phyloP scores from a whole-genome alignment of 2,888 invertebrate genomes.

The Byasa hedistus region DNA sequence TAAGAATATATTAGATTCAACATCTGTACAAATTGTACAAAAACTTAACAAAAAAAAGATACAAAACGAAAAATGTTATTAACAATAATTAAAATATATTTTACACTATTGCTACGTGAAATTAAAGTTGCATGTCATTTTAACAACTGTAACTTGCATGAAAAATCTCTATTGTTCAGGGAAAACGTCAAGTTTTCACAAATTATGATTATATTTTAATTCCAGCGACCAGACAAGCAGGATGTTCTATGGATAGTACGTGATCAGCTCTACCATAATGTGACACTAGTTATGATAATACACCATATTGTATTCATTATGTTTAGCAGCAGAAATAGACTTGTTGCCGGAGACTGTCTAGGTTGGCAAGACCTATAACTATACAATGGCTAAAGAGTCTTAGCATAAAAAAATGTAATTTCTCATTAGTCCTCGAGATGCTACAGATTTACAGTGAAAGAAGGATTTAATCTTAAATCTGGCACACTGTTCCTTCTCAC shows the following conservation, averaged over 20 bases:
- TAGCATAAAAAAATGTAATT: no score
- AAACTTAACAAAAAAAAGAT: conserved; percentile 36
- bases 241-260: no score
- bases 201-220: conserved; percentile 1
- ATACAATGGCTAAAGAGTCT: no score
- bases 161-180: neutral
- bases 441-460: conserved; percentile 63
- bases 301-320: no score
- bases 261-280: no score
- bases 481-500: conserved; percentile 73
- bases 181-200: neutral
- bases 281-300: no score
- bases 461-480: conserved; percentile 65
- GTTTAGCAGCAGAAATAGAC: no score
- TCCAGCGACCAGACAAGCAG: neutral
- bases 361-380: no score
- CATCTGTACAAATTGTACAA: conserved; percentile 74
- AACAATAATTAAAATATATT: conserved; percentile 20
- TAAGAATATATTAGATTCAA: conserved; percentile 64
- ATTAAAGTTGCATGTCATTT: neutral
- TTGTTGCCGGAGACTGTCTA: no score
- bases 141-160: neutral
- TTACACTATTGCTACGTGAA: conserved; percentile 13
- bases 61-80: conserved; percentile 29
- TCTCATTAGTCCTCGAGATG: neutral